Evolutionary conservation across 1,140 invertebrate genomes (phyloP).

Genomic region (Drosophila nigrodunni): DNA sequence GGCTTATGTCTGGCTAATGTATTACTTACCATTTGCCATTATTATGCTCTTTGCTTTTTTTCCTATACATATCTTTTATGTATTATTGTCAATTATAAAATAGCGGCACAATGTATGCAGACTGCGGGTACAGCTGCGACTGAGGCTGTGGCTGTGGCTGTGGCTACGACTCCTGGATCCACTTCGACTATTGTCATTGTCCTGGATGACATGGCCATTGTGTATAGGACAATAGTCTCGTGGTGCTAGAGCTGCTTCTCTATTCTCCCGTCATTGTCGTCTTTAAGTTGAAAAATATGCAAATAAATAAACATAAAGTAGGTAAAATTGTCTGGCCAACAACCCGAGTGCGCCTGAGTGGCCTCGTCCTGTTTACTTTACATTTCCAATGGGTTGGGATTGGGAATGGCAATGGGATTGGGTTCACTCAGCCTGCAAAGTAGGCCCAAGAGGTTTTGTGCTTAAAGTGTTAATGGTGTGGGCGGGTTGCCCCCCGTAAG

Average conservation of each 20-base stretch:
- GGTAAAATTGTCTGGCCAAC: slow-evolving; percentile 82
- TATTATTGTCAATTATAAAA: slow-evolving; percentile 83
- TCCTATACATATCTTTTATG: slow-evolving; percentile 73
- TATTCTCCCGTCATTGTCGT: slow-evolving; percentile 65
- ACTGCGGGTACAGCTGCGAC: slow-evolving; percentile 15
- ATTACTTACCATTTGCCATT: slow-evolving; percentile 81
- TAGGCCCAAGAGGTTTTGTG: slow-evolving; percentile 62
- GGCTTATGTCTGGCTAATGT: slow-evolving; percentile 79
- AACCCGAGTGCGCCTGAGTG: slow-evolving; percentile 63
- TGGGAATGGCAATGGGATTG: slow-evolving; percentile 2
- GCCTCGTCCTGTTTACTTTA: slow-evolving; percentile 45
- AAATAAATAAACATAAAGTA: slow-evolving; percentile 82
- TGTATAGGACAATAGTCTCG: slow-evolving; percentile 45
- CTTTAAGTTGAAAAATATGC: slow-evolving; percentile 82
- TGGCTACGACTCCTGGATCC: slow-evolving; percentile 22
- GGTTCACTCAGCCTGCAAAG: slow-evolving; percentile 46
- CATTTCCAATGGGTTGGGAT: slow-evolving; percentile 16
- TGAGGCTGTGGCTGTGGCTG: slow-evolving; percentile 11
- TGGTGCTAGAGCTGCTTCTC: slow-evolving; percentile 44
- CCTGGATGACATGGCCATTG: slow-evolving; percentile 44
- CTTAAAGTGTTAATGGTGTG: slow-evolving; percentile 67
- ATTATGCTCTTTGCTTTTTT: slow-evolving; percentile 76
- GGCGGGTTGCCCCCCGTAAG: slow-evolving; percentile 30
- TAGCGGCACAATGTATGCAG: slow-evolving; percentile 65
- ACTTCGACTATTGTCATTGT: slow-evolving; percentile 65